Evolutionary conservation across 2,797 vertebrate genomes (phyloP).

Genomic region (Eupleurogrammus muticus): DNA sequence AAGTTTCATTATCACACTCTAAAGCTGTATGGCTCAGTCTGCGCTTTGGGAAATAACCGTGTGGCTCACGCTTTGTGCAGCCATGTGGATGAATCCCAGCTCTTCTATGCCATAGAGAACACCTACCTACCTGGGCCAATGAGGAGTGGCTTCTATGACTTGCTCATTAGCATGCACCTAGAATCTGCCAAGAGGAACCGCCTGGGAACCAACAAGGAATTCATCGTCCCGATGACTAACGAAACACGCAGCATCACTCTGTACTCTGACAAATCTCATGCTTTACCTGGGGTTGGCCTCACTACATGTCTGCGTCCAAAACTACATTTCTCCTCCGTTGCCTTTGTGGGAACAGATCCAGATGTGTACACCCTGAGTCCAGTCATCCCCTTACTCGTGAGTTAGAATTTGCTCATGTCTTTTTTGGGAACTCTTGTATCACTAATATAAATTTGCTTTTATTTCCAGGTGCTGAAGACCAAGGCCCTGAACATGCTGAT

Average conservation of each 20-base stretch:
- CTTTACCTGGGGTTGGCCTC: conserved; percentile 91
- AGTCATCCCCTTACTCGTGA: conserved; percentile 86
- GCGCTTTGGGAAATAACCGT: conserved; percentile 96
- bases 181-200: conserved; percentile 94
- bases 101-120: conserved; percentile 93
- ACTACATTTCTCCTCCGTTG: conserved; percentile 89
- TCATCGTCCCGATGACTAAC: conserved; percentile 93
- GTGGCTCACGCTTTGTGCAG: conserved; percentile 95
- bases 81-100: conserved; percentile 94
- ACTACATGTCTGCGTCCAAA: conserved; percentile 91
- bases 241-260: conserved; percentile 89
- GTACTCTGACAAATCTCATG: conserved; percentile 85
- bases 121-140: conserved; percentile 92
- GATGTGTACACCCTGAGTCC: conserved; percentile 89
- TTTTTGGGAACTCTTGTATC: neutral
- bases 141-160: conserved; percentile 93
- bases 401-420: neutral
- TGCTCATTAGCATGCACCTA: conserved; percentile 95
- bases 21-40: conserved; percentile 92
- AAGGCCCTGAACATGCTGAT: conserved; percentile 92
- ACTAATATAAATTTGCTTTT: conserved; percentile 25
- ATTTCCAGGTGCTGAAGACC: conserved; percentile 83
- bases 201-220: conserved; percentile 94
- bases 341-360: conserved; percentile 86
- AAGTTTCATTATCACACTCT: conserved; percentile 95